Conservation (phyloP, 2,797 vertebrate species). For the Galagoides demidoff region DNA sequence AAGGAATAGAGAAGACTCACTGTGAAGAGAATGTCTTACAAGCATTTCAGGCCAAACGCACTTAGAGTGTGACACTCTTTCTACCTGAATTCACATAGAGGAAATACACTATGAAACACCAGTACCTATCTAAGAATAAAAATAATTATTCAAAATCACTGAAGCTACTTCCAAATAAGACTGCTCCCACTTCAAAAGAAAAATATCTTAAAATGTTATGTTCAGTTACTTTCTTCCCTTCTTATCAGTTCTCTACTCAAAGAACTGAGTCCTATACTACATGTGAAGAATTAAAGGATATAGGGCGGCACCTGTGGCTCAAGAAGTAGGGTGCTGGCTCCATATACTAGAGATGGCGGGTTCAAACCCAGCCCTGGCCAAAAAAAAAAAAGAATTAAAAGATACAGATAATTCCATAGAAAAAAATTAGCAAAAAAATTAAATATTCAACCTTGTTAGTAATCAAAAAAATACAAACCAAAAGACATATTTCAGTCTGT, state of each 20-base stretch:
- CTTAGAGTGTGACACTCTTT: background rate
- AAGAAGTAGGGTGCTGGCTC: no score
- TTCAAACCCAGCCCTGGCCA: no score
- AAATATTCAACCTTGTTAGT: background rate
- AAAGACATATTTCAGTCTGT: background rate
- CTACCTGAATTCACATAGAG: background rate
- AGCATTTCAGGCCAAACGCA: background rate
- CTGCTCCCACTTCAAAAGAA: background rate
- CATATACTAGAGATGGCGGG: no score
- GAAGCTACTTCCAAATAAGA: background rate
- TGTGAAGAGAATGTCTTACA: background rate
- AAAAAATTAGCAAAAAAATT: background rate
- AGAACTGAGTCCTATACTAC: background rate
- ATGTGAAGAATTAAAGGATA: background rate
- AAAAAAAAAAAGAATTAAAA: background rate
- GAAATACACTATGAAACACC: background rate
- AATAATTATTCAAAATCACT: background rate
- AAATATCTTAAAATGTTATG: background rate
- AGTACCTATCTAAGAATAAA: background rate
- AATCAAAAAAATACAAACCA: slow-evolving; percentile 18
- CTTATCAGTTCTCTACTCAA: background rate
- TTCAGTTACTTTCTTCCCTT: background rate
- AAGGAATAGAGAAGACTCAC: background rate
- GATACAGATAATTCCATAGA: background rate
- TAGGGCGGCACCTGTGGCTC: no score